Conservation (phyloP, 2,113 vertebrate species). For the Cairina moschata region DNA sequence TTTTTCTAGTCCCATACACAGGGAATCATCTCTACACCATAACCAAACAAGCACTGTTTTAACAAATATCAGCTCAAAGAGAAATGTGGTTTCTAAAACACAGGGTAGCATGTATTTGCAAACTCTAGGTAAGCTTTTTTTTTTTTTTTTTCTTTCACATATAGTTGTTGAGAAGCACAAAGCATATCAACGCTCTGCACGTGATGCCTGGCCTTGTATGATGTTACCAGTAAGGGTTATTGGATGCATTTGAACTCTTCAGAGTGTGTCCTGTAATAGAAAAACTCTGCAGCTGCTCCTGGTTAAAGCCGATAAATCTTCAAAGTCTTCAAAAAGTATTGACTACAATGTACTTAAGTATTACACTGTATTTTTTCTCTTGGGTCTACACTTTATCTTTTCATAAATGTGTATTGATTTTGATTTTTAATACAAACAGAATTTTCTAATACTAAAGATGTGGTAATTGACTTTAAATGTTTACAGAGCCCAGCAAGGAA, state of each 20-base stretch:
- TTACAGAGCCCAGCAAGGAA: background rate
- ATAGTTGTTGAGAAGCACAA: background rate
- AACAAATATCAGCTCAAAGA: background rate
- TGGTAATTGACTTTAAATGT: background rate
- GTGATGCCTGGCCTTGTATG: background rate
- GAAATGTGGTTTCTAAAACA: background rate
- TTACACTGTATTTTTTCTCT: background rate
- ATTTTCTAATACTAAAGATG: background rate
- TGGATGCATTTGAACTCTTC: background rate
- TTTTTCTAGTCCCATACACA: background rate
- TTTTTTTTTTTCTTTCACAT: background rate
- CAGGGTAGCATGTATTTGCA: background rate
- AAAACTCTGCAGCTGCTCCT: background rate
- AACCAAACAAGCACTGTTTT: background rate
- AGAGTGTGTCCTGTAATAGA: rapidly evolving
- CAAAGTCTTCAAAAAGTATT: background rate
- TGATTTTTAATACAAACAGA: background rate
- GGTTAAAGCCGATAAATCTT: background rate
- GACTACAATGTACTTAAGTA: rapidly evolving
- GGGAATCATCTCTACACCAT: background rate
- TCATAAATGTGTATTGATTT: background rate
- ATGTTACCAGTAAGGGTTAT: background rate
- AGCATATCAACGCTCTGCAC: background rate
- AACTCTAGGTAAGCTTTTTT: background rate
- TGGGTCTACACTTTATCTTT: background rate